Evolutionary conservation across 2,113 vertebrate genomes (phyloP).

Genomic region (Engraulis encrasicolus): DNA sequence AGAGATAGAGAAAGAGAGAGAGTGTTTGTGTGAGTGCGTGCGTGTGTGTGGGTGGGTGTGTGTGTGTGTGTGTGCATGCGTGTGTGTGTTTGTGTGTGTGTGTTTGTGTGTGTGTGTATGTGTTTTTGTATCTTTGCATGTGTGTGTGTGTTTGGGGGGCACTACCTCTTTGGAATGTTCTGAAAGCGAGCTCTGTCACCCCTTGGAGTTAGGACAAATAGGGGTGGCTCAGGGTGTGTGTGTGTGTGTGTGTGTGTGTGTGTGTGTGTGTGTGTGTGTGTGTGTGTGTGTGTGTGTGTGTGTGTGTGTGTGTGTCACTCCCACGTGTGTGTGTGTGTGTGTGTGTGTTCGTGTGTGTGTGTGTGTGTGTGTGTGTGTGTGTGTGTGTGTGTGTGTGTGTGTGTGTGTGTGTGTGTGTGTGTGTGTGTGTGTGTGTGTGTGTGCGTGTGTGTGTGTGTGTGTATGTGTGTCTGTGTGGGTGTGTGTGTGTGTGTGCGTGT

Average conservation of each 20-base stretch:
- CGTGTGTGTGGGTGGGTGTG: no score
- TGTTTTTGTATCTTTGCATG: no score
- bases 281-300: background rate
- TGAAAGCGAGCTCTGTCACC: constrained; percentile 20
- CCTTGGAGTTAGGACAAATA: background rate
- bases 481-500: background rate
- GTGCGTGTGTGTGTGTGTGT: background rate
- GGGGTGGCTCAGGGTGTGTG: background rate
- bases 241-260: background rate
- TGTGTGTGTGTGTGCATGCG: no score
- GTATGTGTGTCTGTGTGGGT: background rate
- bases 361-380: background rate
- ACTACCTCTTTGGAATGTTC: constrained; percentile 27
- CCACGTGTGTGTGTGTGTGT: background rate
- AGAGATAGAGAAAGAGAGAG: no score
- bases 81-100: no score
- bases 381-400: background rate
- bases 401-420: background rate
- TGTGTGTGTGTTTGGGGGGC: no score
- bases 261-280: background rate
- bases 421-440: background rate
- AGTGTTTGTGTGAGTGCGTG: no score
- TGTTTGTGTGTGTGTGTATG: no score
- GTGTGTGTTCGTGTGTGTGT: background rate
- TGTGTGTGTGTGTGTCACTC: background rate